Evolutionary conservation across 2,113 vertebrate genomes (phyloP), one percentile per base, ranked within the genome.

Genomic region (Hippocampus guttulatus): DNA sequence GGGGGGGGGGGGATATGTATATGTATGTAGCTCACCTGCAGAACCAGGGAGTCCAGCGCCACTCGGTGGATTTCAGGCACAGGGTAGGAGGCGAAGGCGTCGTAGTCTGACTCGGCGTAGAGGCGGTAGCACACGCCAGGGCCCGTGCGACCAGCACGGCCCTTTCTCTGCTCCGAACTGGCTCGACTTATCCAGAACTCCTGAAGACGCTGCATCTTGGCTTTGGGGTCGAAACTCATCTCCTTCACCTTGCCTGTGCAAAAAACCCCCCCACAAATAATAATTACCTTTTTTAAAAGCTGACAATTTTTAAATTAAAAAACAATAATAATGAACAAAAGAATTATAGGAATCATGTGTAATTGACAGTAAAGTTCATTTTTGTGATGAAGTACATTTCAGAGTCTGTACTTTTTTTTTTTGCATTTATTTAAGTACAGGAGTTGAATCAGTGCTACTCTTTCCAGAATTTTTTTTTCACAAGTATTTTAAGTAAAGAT

Each of bases 101-200:
- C 90, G 0, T 96, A 96, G 81, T 98, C 95, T 0, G 95, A 95
- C 45, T 96, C 93, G 0, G 95, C 85, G 0, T 97, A 98, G 8
- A 98, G 93, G 0, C 96, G 94, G 82, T 94, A 98, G 82, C 96
- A 98, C 38, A 97, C 92, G 0, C 96, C 96, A 0, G 96, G 96
- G 0, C 96, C 95, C 0, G 95, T 96, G 7, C 96, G 91, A 2
- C 96, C 96, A 0, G 96, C 95, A 0, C 95, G 92, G 3, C 96
- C 96, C 85, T 97, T 97, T 5, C 96, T 92, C 89, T 98, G 96
- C 91, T 97, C 96, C 0, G 95, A 94, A 0, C 96, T 98, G 23
- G 96, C 96, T 52, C 93, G 91, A 77, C 96, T 98, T 87, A 98
- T 96, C 96, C 96, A 98, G 90, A 97, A 98, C 79, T 98, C 96